Base-by-base conservation (phyloP, 2,888 invertebrate species). In the Diadromus collaris region DNA sequence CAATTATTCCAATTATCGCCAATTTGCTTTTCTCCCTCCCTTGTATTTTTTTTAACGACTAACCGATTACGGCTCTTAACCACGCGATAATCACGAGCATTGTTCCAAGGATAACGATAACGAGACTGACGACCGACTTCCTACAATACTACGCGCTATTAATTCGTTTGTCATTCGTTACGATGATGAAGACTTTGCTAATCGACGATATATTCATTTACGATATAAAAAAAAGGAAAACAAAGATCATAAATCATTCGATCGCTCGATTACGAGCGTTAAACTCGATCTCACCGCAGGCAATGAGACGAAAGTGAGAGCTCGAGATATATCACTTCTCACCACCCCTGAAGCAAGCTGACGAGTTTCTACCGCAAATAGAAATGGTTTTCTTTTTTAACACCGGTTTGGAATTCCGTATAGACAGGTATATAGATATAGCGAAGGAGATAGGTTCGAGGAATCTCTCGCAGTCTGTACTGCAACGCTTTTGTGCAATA, bases 1-100 rank as follows among this genome's bases (percentile, higher is more conserved):
- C 38, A 41, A 79, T 79, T 79, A 63, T 68, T 6, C 32, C 76
- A 76, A 79, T 79, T 79, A 79, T 76, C 58, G 48, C 58, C 79
- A 71, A 79, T 79, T 56, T 71, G 27, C 61, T 56, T 63, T 41
- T 63, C 46, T 71, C 56, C 75, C 67, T 29, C 34, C 32, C 6
- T 13, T 19, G 54, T 41, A 41, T 69, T 44, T 60, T 41, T 19
- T 63, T 60, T 41, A 46, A 32, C 60, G 51, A 38, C 51, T 64
- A 16, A 29, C 46, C 58, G 58, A 73, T 64, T 38, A 46, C 58
- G n/a, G 54, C 63, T 68, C 54, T 38, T 61, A 71, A 71, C 67
- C 58, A 48, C 38, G 38, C 56, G 29, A 56, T 56, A 56, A 56
- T 56, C 56, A 56, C 56, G 56, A 16, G 54, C 67, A 75, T 75